These are phyloP conservation scores for Falco columbarius DNA, from an alignment of 2,797 vertebrate species.

Conservation along the genomic window DNA sequence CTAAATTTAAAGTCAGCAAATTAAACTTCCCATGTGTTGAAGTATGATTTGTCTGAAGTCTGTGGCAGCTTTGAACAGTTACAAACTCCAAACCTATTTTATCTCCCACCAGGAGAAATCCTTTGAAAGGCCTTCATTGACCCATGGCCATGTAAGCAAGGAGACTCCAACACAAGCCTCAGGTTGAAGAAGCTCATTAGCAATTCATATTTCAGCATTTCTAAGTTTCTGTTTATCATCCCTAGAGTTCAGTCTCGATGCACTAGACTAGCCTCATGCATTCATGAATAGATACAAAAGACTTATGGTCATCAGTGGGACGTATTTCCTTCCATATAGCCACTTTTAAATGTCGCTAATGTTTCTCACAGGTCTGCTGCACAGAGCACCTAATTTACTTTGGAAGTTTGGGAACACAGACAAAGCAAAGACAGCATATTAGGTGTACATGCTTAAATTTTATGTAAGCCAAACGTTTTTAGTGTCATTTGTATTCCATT, in stretches of 20 bases:
- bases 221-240: slow-evolving; percentile 36
- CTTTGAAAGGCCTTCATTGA: neutral
- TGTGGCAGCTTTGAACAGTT: neutral
- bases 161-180: neutral
- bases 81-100: neutral
- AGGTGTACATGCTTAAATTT: neutral
- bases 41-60: neutral
- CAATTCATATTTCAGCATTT: slow-evolving; percentile 46
- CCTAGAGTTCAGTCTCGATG: neutral
- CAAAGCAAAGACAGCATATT: neutral
- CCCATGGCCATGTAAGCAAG: neutral
- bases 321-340: neutral
- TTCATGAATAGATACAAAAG: slow-evolving; percentile 67
- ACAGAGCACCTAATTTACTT: neutral
- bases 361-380: neutral
- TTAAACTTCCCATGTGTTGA: neutral
- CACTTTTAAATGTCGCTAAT: slow-evolving; percentile 15
- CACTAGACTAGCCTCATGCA: neutral
- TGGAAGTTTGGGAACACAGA: neutral
- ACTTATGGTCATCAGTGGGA: slow-evolving; percentile 34
- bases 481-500: neutral
- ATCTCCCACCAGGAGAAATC: neutral
- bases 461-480: neutral
- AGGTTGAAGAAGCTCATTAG: neutral
- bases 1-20: neutral